Evolutionary conservation across 2,797 vertebrate genomes (phyloP).

Genomic region (Typhlichthys eigenmanni): DNA sequence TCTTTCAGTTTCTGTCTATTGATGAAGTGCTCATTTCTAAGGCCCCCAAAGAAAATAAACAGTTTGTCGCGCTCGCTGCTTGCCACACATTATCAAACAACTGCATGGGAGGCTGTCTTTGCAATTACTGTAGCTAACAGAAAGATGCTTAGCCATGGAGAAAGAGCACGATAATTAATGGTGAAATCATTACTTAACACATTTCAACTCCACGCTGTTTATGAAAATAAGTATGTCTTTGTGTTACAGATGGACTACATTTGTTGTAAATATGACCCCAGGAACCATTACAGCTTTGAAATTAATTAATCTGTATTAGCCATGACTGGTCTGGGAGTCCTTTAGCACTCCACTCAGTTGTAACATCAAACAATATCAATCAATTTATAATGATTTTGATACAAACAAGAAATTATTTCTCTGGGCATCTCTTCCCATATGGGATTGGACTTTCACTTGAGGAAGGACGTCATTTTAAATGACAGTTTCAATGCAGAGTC

Average conservation of each 20-base stretch:
- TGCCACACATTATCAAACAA: conserved; percentile 18
- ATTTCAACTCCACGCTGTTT: conserved; percentile 16
- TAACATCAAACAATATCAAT: conserved; percentile 23
- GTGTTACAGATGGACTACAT: conserved; percentile 29
- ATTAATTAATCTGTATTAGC: conserved; percentile 3
- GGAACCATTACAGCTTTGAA: conserved; percentile 23
- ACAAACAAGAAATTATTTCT: conserved; percentile 36
- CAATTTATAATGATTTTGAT: conserved; percentile 34
- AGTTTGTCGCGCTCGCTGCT: conserved; percentile 26
- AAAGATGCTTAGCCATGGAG: conserved; percentile 2
- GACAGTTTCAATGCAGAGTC: conserved; percentile 33
- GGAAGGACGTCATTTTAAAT: conserved; percentile 34
- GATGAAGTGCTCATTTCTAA: conserved; percentile 46
- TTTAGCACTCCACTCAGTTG: conserved; percentile 19
- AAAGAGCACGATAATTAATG: conserved; percentile 19
- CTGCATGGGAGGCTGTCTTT: conserved; percentile 22
- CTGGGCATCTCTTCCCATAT: conserved; percentile 21
- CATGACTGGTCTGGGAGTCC: conserved; percentile 22
- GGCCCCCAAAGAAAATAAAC: conserved; percentile 35
- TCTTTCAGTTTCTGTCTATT: conserved; percentile 8
- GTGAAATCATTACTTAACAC: conserved; percentile 13
- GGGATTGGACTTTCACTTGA: conserved; percentile 6
- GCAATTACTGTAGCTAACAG: conserved; percentile 6
- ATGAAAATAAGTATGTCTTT: conserved; percentile 16
- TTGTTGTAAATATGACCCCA: conserved; percentile 38